phyloP scores from a whole-genome alignment of 53 echinoderm and acorn worm species.

The Arbacia lixula region DNA sequence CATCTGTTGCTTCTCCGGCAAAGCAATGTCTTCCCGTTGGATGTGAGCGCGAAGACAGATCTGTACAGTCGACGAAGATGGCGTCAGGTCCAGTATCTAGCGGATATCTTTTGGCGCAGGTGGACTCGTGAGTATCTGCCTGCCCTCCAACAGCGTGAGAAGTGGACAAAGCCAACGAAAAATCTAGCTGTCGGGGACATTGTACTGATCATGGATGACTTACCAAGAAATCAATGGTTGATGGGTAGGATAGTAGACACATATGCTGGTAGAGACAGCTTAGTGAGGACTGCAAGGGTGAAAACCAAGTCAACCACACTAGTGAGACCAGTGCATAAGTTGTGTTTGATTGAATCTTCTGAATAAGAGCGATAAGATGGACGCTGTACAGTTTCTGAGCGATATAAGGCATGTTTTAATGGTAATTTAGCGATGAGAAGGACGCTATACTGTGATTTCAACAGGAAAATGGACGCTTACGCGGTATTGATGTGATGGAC shows the following conservation, averaged over 20 bases:
- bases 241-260: conserved; percentile 66
- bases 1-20: conserved; percentile 63
- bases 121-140: conserved; percentile 67
- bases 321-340: conserved; percentile 6
- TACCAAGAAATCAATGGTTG: conserved; percentile 73
- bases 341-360: background rate
- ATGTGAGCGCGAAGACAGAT: conserved; percentile 14
- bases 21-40: conserved; percentile 14
- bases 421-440: background rate
- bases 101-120: conserved; percentile 69
- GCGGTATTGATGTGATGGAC: no score
- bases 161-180: conserved; percentile 40
- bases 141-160: conserved; percentile 57
- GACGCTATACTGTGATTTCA: background rate
- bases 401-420: background rate
- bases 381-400: background rate
- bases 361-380: background rate
- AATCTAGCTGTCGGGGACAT: conserved; percentile 70
- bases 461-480: background rate
- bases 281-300: conserved; percentile 69
- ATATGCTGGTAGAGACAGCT: conserved; percentile 57
- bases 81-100: conserved; percentile 64
- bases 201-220: conserved; percentile 59
- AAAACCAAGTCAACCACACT: conserved; percentile 46
- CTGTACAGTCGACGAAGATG: conserved; percentile 45